phyloP scores from a whole-genome alignment of 2,797 vertebrate species.

The Discoglossus pictus region DNA sequence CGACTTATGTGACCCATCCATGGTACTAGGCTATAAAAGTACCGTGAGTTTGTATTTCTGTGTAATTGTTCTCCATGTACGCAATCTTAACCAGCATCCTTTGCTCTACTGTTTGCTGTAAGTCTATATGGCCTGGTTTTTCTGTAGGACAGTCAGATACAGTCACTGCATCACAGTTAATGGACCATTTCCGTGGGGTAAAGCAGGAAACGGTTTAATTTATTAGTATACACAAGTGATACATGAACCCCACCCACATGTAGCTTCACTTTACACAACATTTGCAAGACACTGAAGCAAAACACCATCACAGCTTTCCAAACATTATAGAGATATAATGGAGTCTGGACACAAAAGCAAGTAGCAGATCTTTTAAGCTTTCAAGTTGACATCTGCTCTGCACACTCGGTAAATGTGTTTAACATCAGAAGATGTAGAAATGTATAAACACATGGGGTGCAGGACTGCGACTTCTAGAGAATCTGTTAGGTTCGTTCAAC shows the following conservation, averaged over 20 bases:
- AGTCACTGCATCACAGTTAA: no score
- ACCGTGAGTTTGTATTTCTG: no score
- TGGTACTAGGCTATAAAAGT: no score
- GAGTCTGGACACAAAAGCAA: slow-evolving; percentile 69
- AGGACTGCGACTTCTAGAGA: slow-evolving; percentile 53
- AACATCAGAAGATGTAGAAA: slow-evolving; percentile 70
- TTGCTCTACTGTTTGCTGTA: no score
- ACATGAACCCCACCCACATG: slow-evolving; percentile 22
- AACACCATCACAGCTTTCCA: slow-evolving; percentile 42
- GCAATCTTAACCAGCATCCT: no score
- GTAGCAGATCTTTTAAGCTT: slow-evolving; percentile 66
- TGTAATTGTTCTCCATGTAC: no score
- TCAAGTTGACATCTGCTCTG: slow-evolving; percentile 77
- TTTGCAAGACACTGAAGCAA: slow-evolving; percentile 37
- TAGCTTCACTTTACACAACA: slow-evolving; percentile 30
- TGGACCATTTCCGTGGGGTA: slow-evolving; percentile 8
- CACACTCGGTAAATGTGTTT: slow-evolving; percentile 72
- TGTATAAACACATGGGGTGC: slow-evolving; percentile 62
- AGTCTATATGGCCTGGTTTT: no score
- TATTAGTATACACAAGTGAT: not conserved
- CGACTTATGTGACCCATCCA: no score
- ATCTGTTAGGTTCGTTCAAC: slow-evolving; percentile 56
- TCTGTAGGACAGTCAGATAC: no score
- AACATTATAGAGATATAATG: slow-evolving; percentile 63
- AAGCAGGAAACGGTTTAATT: slow-evolving; percentile 14